phyloP scores from a whole-genome alignment of 2,113 vertebrate species.

The Nansenia antarctica region DNA sequence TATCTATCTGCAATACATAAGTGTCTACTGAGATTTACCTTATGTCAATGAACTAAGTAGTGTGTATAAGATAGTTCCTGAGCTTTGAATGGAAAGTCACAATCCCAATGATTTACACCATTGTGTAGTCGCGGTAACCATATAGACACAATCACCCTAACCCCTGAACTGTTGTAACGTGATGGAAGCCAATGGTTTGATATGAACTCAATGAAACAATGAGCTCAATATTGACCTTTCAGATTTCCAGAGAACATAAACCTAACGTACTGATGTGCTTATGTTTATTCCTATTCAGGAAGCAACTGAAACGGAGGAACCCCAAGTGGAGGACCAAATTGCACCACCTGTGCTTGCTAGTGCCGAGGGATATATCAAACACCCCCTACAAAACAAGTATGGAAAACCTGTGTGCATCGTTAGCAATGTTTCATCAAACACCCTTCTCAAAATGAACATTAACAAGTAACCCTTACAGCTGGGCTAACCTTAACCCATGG shows the following conservation, averaged over 20 bases:
- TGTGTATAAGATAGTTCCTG: no score
- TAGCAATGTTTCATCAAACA: neutral
- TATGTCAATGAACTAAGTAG: no score
- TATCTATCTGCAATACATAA: no score
- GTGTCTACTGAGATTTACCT: no score
- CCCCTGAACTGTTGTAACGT: no score
- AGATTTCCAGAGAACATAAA: neutral
- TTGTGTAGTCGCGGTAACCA: no score
- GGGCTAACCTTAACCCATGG: neutral
- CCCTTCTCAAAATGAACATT: neutral
- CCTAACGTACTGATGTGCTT: neutral
- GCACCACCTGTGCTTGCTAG: conserved; percentile 49
- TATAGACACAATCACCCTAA: no score
- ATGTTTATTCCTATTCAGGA: conserved; percentile 55
- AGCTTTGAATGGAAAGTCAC: no score
- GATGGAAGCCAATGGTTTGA: no score
- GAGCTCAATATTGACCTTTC: no score
- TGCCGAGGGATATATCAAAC: conserved; percentile 78
- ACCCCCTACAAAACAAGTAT: conserved; percentile 81
- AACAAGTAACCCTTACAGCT: neutral
- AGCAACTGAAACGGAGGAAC: conserved; percentile 75
- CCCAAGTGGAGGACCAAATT: conserved; percentile 52
- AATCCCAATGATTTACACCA: no score
- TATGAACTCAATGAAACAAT: no score
- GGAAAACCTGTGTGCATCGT: neutral